These are phyloP conservation scores for Pyrochroa serraticornis DNA, from an alignment of 2,888 invertebrate genomes.

Conservation along the genomic window DNA sequence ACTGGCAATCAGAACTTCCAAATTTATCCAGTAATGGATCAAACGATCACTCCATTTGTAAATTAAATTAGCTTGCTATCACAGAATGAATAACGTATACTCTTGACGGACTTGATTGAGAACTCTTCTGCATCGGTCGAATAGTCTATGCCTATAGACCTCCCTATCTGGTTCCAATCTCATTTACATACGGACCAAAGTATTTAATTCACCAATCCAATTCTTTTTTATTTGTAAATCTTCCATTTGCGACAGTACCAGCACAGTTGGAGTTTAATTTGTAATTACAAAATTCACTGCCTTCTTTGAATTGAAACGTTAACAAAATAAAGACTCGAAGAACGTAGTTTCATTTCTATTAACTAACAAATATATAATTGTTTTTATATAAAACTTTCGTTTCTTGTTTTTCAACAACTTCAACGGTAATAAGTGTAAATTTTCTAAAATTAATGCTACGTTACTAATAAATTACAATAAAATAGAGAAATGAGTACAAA, in stretches of 20 bases:
- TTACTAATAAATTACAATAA: background rate
- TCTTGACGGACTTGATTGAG: slow-evolving; percentile 37
- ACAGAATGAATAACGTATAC: slow-evolving; percentile 36
- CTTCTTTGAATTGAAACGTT: background rate
- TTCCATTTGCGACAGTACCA: background rate
- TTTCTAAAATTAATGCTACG: too few species aligned
- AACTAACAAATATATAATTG: background rate
- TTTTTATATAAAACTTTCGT: background rate
- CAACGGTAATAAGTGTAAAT: background rate
- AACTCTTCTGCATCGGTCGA: slow-evolving; percentile 35
- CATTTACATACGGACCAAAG: slow-evolving; percentile 28
- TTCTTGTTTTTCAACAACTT: background rate
- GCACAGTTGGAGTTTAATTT: background rate
- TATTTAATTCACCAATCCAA: slow-evolving; percentile 26
- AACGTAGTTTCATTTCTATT: background rate
- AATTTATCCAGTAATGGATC: slow-evolving; percentile 33
- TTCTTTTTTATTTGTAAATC: slow-evolving; percentile 6
- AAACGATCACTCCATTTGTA: slow-evolving; percentile 35
- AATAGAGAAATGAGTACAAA: slow-evolving; percentile 14
- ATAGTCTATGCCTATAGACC: slow-evolving; percentile 22
- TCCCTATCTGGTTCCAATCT: slow-evolving; percentile 19
- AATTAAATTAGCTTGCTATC: slow-evolving; percentile 35
- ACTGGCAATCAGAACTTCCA: slow-evolving; percentile 29
- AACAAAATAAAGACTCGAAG: too few species aligned
- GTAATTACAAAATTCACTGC: background rate